Conservation (phyloP, 2,888 invertebrate genomes). For the Volucella zonaria region DNA sequence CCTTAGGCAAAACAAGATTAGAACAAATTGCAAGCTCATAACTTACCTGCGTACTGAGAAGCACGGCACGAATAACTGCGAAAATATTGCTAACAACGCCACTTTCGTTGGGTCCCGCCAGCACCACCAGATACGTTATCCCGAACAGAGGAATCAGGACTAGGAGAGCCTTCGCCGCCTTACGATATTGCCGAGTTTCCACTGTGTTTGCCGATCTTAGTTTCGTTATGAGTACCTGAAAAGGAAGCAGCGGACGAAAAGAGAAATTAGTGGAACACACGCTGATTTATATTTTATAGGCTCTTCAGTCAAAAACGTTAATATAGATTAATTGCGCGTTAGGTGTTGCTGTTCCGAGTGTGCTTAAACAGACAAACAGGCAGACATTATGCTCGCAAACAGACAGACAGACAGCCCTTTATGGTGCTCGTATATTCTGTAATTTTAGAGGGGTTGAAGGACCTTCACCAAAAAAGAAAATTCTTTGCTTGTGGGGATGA, state of each 20-base stretch:
- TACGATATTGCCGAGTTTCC: slow-evolving; percentile 95
- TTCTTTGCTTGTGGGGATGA: slow-evolving; percentile 3
- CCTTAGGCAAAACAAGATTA: slow-evolving; percentile 26
- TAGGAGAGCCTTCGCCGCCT: slow-evolving; percentile 94
- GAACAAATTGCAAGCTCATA: slow-evolving; percentile 43
- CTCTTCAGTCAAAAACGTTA: slow-evolving; percentile 27
- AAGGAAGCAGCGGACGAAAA: background rate
- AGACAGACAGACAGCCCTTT: background rate
- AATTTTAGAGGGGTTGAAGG: no score
- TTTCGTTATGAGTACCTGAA: slow-evolving; percentile 94
- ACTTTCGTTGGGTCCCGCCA: slow-evolving; percentile 89
- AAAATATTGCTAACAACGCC: slow-evolving; percentile 90
- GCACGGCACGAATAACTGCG: slow-evolving; percentile 89
- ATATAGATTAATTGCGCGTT: slow-evolving; percentile 53
- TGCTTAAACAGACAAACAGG: slow-evolving; percentile 1
- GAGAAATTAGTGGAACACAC: background rate
- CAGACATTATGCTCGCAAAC: no score
- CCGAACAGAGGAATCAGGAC: slow-evolving; percentile 97
- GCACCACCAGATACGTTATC: slow-evolving; percentile 93
- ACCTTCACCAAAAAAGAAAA: no score
- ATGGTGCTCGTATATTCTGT: background rate
- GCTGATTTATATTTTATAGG: slow-evolving; percentile 59
- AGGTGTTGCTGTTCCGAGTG: slow-evolving; percentile 1
- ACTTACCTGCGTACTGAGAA: slow-evolving; percentile 94
- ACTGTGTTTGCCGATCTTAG: slow-evolving; percentile 94